Percentiles rank a stretch among this genome's conserved stretches.
phyloP scores from a whole-genome alignment of 2,888 invertebrate species.

The Petrolisthes cinctipes region DNA sequence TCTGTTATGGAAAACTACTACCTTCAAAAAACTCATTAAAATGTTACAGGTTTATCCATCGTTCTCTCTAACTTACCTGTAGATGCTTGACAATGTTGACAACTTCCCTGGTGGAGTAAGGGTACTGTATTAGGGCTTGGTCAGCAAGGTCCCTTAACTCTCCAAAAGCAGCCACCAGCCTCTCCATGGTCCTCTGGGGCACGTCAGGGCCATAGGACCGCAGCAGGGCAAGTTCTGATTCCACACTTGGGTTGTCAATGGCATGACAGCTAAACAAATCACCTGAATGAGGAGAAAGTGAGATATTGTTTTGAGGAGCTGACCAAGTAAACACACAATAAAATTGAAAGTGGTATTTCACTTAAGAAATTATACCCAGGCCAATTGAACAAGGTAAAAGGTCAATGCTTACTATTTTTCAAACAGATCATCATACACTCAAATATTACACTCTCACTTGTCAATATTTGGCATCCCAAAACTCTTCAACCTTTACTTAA shows the following conservation, averaged over 20 bases:
- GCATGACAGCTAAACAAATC: slow-evolving; percentile 96
- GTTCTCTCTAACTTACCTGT: slow-evolving; percentile 75
- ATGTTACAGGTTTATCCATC: too few relatives aligned
- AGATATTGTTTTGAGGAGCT: background rate
- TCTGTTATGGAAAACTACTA: too few relatives aligned
- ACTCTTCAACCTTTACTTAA: too few relatives aligned
- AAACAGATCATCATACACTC: background rate
- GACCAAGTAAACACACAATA: background rate
- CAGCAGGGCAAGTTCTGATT: slow-evolving; percentile 87
- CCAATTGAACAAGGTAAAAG: too few relatives aligned
- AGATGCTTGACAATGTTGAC: slow-evolving; percentile 96
- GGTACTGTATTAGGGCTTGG: slow-evolving; percentile 92
- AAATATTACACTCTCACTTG: too few relatives aligned
- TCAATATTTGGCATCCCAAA: too few relatives aligned
- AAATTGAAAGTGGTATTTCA: too few relatives aligned
- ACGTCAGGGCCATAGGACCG: slow-evolving; percentile 92
- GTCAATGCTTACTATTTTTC: too few relatives aligned
- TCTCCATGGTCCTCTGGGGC: slow-evolving; percentile 69
- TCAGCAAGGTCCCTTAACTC: slow-evolving; percentile 90
- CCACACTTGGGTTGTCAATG: slow-evolving; percentile 91
- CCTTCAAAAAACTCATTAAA: too few relatives aligned
- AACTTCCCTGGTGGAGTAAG: slow-evolving; percentile 95
- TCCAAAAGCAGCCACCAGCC: slow-evolving; percentile 87
- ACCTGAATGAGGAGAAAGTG: slow-evolving; percentile 71
- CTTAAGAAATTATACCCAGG: too few relatives aligned